Conservation (phyloP, 2,888 invertebrate genomes). For the Zonitis immaculata region DNA sequence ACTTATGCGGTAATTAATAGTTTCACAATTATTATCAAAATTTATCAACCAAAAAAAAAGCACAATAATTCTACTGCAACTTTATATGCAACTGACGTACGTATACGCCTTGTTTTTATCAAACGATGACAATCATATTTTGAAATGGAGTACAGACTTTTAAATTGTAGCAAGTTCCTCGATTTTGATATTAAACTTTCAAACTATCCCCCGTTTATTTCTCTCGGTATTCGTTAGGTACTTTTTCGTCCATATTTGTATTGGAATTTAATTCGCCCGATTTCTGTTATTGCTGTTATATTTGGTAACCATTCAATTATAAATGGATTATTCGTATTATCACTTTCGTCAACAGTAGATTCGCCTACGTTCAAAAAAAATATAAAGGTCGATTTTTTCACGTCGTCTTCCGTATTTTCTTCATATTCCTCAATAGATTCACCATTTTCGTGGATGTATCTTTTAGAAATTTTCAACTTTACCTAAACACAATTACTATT, state of each 20-base stretch:
- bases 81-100: too few relatives aligned
- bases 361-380: conserved; percentile 51
- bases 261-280: conserved; percentile 67
- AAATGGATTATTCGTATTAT: conserved; percentile 57
- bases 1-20: too few relatives aligned
- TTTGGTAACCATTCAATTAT: conserved; percentile 74
- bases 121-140: too few relatives aligned
- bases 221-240: conserved; percentile 21
- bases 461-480: conserved; percentile 59
- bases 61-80: too few relatives aligned
- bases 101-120: too few relatives aligned
- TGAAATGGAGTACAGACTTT: too few relatives aligned
- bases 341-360: conserved; percentile 43
- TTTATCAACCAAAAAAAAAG: too few relatives aligned
- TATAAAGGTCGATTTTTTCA: conserved; percentile 35
- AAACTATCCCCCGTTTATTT: too few relatives aligned
- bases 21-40: too few relatives aligned
- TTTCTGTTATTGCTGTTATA: conserved; percentile 61
- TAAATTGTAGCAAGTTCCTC: too few relatives aligned
- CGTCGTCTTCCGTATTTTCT: conserved; percentile 38
- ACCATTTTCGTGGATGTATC: conserved; percentile 59
- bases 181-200: too few relatives aligned
- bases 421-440: conserved; percentile 51
- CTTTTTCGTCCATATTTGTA: conserved; percentile 65
- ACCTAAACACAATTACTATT: too few relatives aligned